These are phyloP conservation scores for Malthinus flaveolus DNA, from an alignment of 2,888 invertebrate genomes.

Conservation along the genomic window DNA sequence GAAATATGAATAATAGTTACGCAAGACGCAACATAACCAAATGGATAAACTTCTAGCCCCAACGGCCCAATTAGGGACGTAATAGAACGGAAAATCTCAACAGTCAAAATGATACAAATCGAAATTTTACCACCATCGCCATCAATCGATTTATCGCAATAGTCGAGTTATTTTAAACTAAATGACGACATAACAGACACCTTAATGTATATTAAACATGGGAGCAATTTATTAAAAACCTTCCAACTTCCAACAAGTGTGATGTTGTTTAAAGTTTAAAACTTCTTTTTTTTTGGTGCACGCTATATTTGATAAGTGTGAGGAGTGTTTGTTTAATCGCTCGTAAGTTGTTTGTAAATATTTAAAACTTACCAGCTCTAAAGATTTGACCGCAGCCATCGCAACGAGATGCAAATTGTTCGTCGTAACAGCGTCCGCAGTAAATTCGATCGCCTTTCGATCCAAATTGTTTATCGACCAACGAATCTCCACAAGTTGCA, in stretches of 20 bases:
- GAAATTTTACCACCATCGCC: too few relatives aligned
- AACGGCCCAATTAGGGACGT: background rate
- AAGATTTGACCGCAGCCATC: conserved; percentile 99
- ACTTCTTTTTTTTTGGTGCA: background rate
- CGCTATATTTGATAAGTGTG: background rate
- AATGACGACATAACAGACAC: conserved; percentile 5
- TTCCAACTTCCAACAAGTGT: conserved; percentile 11
- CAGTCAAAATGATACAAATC: background rate
- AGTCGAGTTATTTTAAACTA: conserved; percentile 8
- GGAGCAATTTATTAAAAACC: background rate
- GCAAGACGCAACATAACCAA: background rate
- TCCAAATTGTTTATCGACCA: conserved; percentile 99
- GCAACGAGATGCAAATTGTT: conserved; percentile 98
- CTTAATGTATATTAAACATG: conserved; percentile 1
- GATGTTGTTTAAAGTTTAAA: background rate
- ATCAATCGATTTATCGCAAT: background rate
- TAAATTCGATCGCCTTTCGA: conserved; percentile 99
- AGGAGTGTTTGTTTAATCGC: background rate
- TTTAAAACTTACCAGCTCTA: conserved; percentile 85
- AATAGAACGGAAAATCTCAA: background rate
- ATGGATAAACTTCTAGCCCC: background rate
- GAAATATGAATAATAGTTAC: too few relatives aligned
- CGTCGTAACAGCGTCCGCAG: conserved; percentile 99
- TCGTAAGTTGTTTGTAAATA: background rate
- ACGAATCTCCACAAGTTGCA: conserved; percentile 94